Evolutionary conservation across 2,888 invertebrate genomes (phyloP), one percentile per base, ranked within the genome.

Genomic region (Thereva unica): DNA sequence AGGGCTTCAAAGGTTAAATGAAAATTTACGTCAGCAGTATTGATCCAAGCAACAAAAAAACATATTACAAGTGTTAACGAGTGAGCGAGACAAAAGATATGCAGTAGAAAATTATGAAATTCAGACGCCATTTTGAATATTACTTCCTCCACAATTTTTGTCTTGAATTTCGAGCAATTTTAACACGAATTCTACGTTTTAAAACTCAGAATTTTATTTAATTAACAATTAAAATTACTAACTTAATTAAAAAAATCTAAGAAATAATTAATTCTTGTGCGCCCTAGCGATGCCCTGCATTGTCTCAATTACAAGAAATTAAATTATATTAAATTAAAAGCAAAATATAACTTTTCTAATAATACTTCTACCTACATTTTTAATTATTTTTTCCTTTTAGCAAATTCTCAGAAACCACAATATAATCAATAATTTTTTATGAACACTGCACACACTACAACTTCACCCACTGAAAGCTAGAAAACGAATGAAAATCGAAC

Each of bases 11-110:
- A 23, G 23, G 23, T 23, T 23, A 47, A 34, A 8, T 35, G 7
- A 4, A 59, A 6, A 35, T 47, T 59, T 59, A 59, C 47, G 59
- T 59, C 59, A 59, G 59, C 44, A 41, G 35, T 38, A 59, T 42
- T 45, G 45, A 57, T 57, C 44, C 10, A 12, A 1, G 9, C 4
- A 10, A 54, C 7, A 37, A 54, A 34, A 54, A 9, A 23, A 44
- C 9, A 44, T n/a, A n/a, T 56, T 12, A 42, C 35, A 9, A 9
- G 8, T 4, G 4, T 41, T 42, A 5, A 56, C 35, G 38, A 53
- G 34, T n/a, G 4, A 53, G 38, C 37, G 38, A 37, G n/a, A 10
- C 37, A 55, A 55, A 55, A 55, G 55, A 55, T 55, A 54, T 54
- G 4, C 44, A 5, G 23, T 1, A 23, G 55, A n/a, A 41, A 23